Conservation (phyloP, 2,888 invertebrate species). For the Pammene fasciana region DNA sequence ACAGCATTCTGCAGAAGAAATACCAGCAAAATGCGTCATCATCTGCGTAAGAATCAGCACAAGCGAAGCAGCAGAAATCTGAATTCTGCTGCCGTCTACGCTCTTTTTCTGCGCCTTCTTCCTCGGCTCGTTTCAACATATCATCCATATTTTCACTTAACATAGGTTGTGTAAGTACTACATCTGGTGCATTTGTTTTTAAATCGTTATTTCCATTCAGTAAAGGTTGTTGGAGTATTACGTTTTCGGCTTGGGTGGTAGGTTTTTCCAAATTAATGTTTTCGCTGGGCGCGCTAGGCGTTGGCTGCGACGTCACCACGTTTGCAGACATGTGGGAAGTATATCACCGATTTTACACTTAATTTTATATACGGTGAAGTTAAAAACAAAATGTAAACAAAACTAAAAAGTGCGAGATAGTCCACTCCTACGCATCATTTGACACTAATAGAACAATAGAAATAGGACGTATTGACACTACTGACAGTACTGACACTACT, state of each 20-base stretch:
- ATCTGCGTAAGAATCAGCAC: conserved; percentile 5
- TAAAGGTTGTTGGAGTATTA: conserved; percentile 1
- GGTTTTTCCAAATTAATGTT: conserved; percentile 4
- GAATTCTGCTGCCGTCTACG: not conserved
- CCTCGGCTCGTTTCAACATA: conserved; percentile 3
- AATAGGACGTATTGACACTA: not conserved
- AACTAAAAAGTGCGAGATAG: not conserved
- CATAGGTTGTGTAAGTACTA: conserved; percentile 4
- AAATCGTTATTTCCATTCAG: not conserved
- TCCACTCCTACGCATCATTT: not conserved
- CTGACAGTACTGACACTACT: too few relatives aligned
- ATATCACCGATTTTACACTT: not conserved
- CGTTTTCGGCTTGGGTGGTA: not conserved
- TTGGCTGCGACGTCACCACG: conserved; percentile 13
- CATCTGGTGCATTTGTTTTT: not conserved
- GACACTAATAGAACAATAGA: not conserved
- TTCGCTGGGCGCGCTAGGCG: conserved; percentile 10
- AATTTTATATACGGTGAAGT: not conserved
- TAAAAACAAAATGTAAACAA: not conserved
- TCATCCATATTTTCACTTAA: conserved; percentile 12
- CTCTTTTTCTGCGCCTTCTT: not conserved
- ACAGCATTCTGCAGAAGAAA: conserved; percentile 15
- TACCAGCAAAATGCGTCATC: conserved; percentile 9
- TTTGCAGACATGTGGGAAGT: conserved; percentile 10
- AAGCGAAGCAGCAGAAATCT: conserved; percentile 18